Percentiles rank a stretch among this genome's conserved stretches.
phyloP scores from a whole-genome alignment of 1,140 invertebrate species.

The Drosophila sp. region DNA sequence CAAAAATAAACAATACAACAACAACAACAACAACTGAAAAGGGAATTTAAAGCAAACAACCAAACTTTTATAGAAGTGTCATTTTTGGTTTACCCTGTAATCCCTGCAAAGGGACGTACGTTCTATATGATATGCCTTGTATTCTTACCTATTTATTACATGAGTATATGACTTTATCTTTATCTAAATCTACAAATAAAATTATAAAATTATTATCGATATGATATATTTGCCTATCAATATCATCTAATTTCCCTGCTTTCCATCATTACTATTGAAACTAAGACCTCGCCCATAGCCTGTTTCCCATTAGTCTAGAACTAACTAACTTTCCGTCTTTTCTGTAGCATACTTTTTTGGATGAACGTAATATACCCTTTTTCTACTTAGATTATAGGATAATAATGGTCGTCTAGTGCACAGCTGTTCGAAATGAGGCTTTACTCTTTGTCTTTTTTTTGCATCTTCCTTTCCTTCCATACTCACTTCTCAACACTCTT shows the following conservation, averaged over 20 bases:
- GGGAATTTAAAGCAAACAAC: conserved; percentile 2
- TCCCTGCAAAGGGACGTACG: too few species aligned
- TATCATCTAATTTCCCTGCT: too few species aligned
- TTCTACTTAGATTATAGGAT: not conserved
- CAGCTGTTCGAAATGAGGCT: not conserved
- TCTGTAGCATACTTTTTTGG: not conserved
- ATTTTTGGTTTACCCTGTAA: not conserved
- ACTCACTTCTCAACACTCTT: not conserved
- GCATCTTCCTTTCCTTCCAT: not conserved
- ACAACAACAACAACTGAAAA: conserved; percentile 14
- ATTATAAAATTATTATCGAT: too few species aligned
- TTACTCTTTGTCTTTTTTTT: not conserved
- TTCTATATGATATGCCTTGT: too few species aligned
- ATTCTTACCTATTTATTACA: too few species aligned
- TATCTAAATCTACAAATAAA: too few species aligned
- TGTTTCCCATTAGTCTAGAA: too few species aligned
- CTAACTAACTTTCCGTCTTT: too few species aligned
- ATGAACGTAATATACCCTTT: not conserved
- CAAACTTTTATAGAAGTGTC: not conserved
- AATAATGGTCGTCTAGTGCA: not conserved
- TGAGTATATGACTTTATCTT: too few species aligned
- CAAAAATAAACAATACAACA: conserved; percentile 43
- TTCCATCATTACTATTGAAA: too few species aligned
- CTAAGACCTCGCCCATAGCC: too few species aligned
- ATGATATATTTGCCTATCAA: too few species aligned